These are phyloP conservation scores for Podargus strigoides DNA, from an alignment of 2,797 vertebrate species.

Conservation along the genomic window DNA sequence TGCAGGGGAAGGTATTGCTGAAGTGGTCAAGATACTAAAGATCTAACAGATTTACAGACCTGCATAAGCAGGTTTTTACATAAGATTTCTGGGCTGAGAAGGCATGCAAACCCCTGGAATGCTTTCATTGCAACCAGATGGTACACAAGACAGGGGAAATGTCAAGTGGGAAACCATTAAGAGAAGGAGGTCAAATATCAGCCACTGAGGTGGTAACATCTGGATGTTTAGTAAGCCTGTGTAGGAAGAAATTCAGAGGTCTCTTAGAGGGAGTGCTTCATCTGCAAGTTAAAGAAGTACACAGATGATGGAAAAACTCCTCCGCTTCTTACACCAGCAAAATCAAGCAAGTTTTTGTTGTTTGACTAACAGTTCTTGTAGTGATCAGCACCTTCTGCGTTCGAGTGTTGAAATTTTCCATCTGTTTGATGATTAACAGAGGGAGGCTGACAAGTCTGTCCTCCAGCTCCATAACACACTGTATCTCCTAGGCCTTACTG, in stretches of 20 bases:
- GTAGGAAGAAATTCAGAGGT: neutral
- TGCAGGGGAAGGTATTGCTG: neutral
- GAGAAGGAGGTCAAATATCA: conserved; percentile 2
- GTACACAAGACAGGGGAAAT: neutral
- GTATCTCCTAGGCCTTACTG: neutral
- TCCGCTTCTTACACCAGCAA: neutral
- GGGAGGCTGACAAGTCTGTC: neutral
- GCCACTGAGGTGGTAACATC: neutral
- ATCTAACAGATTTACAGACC: neutral
- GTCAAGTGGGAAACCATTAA: neutral
- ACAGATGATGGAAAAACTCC: neutral
- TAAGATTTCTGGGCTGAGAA: neutral
- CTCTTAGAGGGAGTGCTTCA: neutral
- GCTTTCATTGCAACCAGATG: conserved; percentile 37
- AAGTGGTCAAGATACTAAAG: neutral
- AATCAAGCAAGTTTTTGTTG: neutral
- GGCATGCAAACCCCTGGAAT: neutral
- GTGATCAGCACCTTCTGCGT: neutral
- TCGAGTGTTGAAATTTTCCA: neutral
- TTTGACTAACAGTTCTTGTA: neutral
- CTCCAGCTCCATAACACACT: neutral
- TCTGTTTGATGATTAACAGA: neutral
- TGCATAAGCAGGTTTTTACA: neutral
- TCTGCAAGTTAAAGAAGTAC: neutral
- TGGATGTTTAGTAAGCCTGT: neutral